Conservation (phyloP, 1,140 invertebrate species). For the Lepidurus couesii region DNA sequence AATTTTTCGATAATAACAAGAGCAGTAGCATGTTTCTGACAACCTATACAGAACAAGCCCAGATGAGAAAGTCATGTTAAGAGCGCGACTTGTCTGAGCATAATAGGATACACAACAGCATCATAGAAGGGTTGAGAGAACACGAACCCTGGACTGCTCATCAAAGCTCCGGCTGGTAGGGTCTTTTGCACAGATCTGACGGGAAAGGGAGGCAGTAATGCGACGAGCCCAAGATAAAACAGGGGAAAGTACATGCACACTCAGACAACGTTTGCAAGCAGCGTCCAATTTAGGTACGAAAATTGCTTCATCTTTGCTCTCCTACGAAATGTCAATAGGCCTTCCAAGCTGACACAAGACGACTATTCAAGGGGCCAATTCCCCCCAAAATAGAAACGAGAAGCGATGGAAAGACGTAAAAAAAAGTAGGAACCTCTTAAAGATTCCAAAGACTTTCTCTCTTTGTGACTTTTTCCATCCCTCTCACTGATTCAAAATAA, state of each 20-base stretch:
- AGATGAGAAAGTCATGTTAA: background rate
- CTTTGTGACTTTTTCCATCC: too few relatives aligned
- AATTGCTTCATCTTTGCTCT: slow-evolving; percentile 4
- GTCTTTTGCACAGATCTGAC: background rate
- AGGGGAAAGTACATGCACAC: background rate
- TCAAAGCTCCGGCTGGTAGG: background rate
- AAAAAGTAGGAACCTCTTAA: background rate
- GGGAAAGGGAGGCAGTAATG: background rate
- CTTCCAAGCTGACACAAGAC: background rate
- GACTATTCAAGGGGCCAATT: background rate
- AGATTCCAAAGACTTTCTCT: too few relatives aligned
- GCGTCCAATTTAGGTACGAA: background rate
- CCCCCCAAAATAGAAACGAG: background rate
- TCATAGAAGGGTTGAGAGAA: background rate
- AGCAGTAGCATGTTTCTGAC: slow-evolving; percentile 7
- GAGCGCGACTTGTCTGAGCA: background rate
- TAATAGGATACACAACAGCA: background rate
- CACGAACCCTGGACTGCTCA: background rate
- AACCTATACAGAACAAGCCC: background rate
- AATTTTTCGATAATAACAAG: background rate
- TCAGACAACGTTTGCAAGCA: background rate
- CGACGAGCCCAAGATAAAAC: background rate
- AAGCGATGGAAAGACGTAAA: background rate
- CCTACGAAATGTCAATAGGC: background rate
- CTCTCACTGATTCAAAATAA: too few relatives aligned